Percentiles rank a stretch among this genome's conserved stretches.
These are phyloP conservation scores for Sinocyclocheilus rhinocerous DNA, from an alignment of 2,113 vertebrate species.

Conservation along the genomic window DNA sequence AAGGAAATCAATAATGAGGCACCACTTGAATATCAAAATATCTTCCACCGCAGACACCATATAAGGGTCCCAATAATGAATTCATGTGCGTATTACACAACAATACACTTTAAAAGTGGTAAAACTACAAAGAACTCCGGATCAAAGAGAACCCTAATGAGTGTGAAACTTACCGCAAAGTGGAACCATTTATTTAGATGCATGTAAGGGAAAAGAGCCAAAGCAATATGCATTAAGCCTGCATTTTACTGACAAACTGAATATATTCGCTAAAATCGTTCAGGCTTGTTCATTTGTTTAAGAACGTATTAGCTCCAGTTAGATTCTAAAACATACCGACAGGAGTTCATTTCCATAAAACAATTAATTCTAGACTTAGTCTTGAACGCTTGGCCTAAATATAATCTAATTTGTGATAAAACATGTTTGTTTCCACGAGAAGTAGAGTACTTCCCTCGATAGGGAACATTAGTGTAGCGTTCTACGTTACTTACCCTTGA, in stretches of 20 bases:
- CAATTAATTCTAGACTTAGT: neutral
- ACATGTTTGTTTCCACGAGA: neutral
- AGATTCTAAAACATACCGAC: neutral
- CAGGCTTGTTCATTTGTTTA: constrained; percentile 1
- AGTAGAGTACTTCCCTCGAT: neutral
- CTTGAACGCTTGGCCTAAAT: neutral
- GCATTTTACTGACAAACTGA: neutral
- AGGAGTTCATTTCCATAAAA: neutral
- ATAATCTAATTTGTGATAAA: constrained; percentile 10
- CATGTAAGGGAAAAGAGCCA: constrained; percentile 41
- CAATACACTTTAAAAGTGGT: neutral
- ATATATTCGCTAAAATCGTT: neutral
- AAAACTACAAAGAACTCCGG: constrained; percentile 51
- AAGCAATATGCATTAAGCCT: neutral
- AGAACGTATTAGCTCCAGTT: neutral
- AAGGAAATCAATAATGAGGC: constrained; percentile 43
- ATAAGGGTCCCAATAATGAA: constrained; percentile 20
- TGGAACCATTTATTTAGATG: constrained; percentile 61
- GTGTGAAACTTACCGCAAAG: constrained; percentile 51
- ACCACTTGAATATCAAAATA: constrained; percentile 30
- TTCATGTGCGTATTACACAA: constrained; percentile 15
- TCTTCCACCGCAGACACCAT: neutral
- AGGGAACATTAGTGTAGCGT: neutral
- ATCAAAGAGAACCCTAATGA: constrained; percentile 61
- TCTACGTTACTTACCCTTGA: neutral